Evolutionary conservation across 2,888 invertebrate genomes (phyloP), one percentile per base, ranked within the genome.

Genomic region (Therioaphis trifolii): DNA sequence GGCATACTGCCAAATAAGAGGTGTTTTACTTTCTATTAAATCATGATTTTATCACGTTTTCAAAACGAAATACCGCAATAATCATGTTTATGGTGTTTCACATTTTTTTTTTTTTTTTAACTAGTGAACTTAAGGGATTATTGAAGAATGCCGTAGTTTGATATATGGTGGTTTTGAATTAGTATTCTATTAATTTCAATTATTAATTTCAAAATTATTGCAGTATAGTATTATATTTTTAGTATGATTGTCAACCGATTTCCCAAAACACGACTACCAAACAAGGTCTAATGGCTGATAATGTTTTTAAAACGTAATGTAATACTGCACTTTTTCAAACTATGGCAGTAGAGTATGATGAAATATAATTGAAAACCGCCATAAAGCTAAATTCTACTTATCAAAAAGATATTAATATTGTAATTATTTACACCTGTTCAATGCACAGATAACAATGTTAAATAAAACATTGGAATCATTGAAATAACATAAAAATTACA

Each of bases 251-350:
- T n/a, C n/a, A n/a, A n/a, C n/a, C n/a, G n/a, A n/a, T n/a, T n/a
- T n/a, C n/a, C n/a, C n/a, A n/a, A n/a, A n/a, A n/a, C n/a, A n/a
- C n/a, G n/a, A n/a, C n/a, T n/a, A n/a, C n/a, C n/a, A n/a, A n/a
- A n/a, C n/a, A n/a, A n/a, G n/a, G n/a, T n/a, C n/a, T n/a, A n/a
- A n/a, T n/a, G n/a, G n/a, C n/a, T n/a, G n/a, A n/a, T n/a, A n/a
- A n/a, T n/a, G n/a, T n/a, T n/a, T n/a, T n/a, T n/a, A n/a, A 68
- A 68, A 11, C 12, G 4, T 15, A 40, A 68, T 40, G 40, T 21
- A 68, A 40, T 40, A 68, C 68, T 68, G 68, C 68, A 68, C 35
- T 40, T 40, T 40, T 12, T n/a, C 68, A 68, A 40, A 68, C 35
- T 68, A 4, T 68, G 68, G 40, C 68, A 68, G 68, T 40, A 40